Evolutionary conservation across 2,888 invertebrate genomes (phyloP), one percentile per base, ranked within the genome.

Genomic region (Chaitophorus viminalis): DNA sequence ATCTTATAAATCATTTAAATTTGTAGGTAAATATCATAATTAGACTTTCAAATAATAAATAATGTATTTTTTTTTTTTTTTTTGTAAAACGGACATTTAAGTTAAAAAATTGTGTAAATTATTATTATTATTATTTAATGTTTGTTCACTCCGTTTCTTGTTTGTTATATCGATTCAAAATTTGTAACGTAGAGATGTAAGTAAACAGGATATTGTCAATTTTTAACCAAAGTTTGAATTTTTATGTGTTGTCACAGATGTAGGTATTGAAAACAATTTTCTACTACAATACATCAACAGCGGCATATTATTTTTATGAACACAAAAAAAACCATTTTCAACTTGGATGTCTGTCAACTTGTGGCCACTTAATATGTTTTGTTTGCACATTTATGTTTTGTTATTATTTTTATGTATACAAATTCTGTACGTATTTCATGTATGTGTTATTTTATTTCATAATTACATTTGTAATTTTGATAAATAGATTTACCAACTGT

Each of bases 211-310:
- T 75, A 77, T 78, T 77, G 72, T 78, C 68, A 60, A 81, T 81
- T 87, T 87, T 87, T 81, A 87, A 86, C 78, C 74, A 25, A 74
- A 79, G 52, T 33, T 31, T 81, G 74, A 79, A 87, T 81, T 87
- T 85, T 87, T 87, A 81, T 87, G 75, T 87, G 72, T 87, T 87
- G 65, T 81, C 87, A 87, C 87, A 87, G 87, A 87, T 87, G 87
- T 87, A 87, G 87, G 87, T 87, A 86, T 87, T 29, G 74, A 79
- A 87, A 81, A 74, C 39, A 60, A 75, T 81, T 81, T 33, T 87
- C 87, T 68, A 75, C 87, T 18, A 81, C 87, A 87, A 79, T 74
- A 87, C 86, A 60, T 25, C 81, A 75, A 65, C 79, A 87, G 87
- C 79, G 18, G 60, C 87, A 87, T 78, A 81, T 85, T 87, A 87